Base-by-base conservation (phyloP, 2,113 vertebrate genomes). In the Leuciscus idus region DNA sequence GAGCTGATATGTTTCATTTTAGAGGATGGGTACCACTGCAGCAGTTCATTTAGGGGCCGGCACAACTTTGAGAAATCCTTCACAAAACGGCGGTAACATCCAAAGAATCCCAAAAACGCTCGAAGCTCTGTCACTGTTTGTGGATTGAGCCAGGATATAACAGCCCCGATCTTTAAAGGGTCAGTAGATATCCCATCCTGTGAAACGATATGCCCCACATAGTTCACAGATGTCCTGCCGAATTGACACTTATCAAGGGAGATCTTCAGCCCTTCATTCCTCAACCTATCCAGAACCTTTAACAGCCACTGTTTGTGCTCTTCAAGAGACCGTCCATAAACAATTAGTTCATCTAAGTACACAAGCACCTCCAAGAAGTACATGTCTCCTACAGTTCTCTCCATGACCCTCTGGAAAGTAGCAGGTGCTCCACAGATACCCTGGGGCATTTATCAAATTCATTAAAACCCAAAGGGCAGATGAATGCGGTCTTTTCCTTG, bases 331-430 rank as follows among this genome's bases (percentile, higher is more conserved):
- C 17, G 39, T 10, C 43, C 66, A 33, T 86, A 88, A 2, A 86
- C 13, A 1, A 86, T 88, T 4, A 89, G 15, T 26, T 87, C 62
- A 36, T 90, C 84, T 12, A 87, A 57, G n/a, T 87, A 87, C 1
- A 87, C 80, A 4, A 77, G n/a, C 8, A 85, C 87, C 7, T 88
- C 55, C 17, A 85, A 52, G 5, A 87, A 70, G 23, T 83, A 77
- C 52, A 89, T 89, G 28, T 84, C 74, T 4, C 87, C 61, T 10
- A 88, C 52, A 59, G 79, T 57, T 4, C 64, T 64, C 36, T 86
- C 86, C 84, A 88, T 87, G 1, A 86, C 46, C 15, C 83, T 68
- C 23, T 88, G 86, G 9, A 88, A 89, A 10, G 52, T 88, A 17
- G 79, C 66, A 2, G 59, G 81, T 46, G 84, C 81, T 23, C 89